These are phyloP conservation scores for Probosciger aterrimus DNA, from an alignment of 2,113 vertebrate genomes.

Conservation along the genomic window DNA sequence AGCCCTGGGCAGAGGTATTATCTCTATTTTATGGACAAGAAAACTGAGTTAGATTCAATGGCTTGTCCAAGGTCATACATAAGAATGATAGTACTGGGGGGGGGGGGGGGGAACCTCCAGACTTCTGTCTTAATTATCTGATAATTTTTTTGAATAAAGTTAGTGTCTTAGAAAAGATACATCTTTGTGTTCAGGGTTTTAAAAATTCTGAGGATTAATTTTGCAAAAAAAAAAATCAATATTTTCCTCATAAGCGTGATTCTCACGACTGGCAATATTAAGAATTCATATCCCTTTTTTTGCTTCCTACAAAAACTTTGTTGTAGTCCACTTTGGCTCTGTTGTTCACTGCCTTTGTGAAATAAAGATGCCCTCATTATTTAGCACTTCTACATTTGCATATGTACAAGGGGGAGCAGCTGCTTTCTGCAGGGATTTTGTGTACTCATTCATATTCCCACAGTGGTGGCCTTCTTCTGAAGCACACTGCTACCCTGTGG, in stretches of 20 bases:
- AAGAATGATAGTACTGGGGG: not conserved
- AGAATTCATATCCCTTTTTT: not conserved
- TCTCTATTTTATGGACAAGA: slow-evolving; percentile 58
- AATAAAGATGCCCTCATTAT: slow-evolving; percentile 47
- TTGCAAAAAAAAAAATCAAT: not conserved
- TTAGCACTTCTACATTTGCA: slow-evolving; percentile 43
- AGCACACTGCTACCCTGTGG: slow-evolving; percentile 69
- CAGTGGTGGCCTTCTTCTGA: slow-evolving; percentile 63
- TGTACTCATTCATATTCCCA: slow-evolving; percentile 59
- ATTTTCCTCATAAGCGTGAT: not conserved
- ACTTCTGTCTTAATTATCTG: slow-evolving; percentile 20
- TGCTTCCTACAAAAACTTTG: slow-evolving; percentile 28
- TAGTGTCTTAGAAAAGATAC: not conserved
- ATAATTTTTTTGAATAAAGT: slow-evolving; percentile 34
- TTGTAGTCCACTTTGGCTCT: slow-evolving; percentile 18
- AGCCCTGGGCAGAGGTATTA: slow-evolving; percentile 63
- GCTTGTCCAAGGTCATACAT: slow-evolving; percentile 36
- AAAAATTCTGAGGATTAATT: slow-evolving; percentile 19
- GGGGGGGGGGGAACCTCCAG: not conserved
- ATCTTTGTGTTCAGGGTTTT: slow-evolving; percentile 2
- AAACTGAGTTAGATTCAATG: slow-evolving; percentile 65
- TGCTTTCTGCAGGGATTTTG: slow-evolving; percentile 62
- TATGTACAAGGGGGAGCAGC: slow-evolving; percentile 55
- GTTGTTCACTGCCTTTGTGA: slow-evolving; percentile 31
- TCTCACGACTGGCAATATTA: not conserved